A percentile compares a stretch with the other conserved stretches of the same genome.
Conservation (phyloP, 1,140 invertebrate genomes). For the Brachionus paranguensis region DNA sequence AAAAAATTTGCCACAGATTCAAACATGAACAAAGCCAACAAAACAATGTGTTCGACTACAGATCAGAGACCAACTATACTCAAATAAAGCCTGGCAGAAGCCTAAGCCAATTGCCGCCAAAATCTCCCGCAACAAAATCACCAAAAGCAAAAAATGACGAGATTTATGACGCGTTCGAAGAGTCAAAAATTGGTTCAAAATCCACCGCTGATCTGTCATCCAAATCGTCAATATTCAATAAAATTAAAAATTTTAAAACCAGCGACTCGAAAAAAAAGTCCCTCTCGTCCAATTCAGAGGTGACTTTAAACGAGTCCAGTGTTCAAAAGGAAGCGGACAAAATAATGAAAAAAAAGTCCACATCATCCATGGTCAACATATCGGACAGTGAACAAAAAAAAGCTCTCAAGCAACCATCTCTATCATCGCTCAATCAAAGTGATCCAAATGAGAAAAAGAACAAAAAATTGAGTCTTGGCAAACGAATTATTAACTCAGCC, state of each 20-base stretch:
- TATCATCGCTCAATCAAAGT: background rate
- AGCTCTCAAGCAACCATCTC: background rate
- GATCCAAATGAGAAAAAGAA: background rate
- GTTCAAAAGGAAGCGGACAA: background rate
- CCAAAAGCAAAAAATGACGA: background rate
- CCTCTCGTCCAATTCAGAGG: background rate
- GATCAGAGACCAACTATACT: background rate
- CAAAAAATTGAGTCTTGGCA: conserved; percentile 32
- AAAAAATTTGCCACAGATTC: background rate
- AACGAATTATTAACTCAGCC: conserved; percentile 1
- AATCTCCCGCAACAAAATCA: background rate
- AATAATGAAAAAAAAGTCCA: background rate
- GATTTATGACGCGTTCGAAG: background rate
- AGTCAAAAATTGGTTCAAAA: background rate
- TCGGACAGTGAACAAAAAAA: background rate
- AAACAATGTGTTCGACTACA: conserved; percentile 14
- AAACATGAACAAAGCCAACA: conserved; percentile 5
- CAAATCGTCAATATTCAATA: background rate
- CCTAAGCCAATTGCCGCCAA: conserved; percentile 7
- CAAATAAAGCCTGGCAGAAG: background rate
- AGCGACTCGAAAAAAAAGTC: background rate
- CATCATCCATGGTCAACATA: conserved; percentile 14
- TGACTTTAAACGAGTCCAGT: background rate
- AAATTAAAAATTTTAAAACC: background rate
- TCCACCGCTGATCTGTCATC: background rate